Evolutionary conservation across 1,140 invertebrate genomes (phyloP), one percentile per base, ranked within the genome.

Genomic region (Drosophila neocordata): DNA sequence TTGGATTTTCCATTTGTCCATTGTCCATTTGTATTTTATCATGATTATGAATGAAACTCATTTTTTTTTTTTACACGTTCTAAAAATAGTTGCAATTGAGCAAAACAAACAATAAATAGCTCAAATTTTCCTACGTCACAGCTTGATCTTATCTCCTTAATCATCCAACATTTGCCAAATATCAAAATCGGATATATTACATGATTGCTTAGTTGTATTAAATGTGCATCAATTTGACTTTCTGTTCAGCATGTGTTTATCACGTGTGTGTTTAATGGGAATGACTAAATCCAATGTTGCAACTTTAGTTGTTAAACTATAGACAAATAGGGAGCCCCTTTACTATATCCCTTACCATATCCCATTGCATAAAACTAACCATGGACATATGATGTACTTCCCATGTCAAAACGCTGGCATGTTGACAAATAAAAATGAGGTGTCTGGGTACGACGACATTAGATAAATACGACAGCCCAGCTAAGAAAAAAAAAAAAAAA

Each of bases 351-450:
- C 20, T 31, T 24, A n/a, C n/a, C 27, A 31, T 55, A 34, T 27
- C 15, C 11, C n/a, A 37, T 2, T 24, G 0, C 22, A 1, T 20
- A 9, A 27, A 35, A 22, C 38, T 48, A 34, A n/a, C 34, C 41
- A 61, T 52, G 38, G 52, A 62, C 82, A 85, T 78, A 68, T 82
- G 82, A 82, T 64, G 66, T 55, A 71, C 57, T 85, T 85, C 82
- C 82, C 82, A 85, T 87, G 82, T 87, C 79, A 77, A 80, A 20
- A 37, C 53, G 37, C 35, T 73, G 68, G 58, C 74, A 77, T 58
- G 58, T 61, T 62, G 63, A 68, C 69, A 65, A 67, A 76, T 74
- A 83, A 62, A 58, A 59, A 65, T 15, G 38, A 31, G 59, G 12
- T 68, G 74, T 62, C 65, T 62, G 74, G 62, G 31, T 69, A 63